Base-by-base conservation (phyloP, 1,140 invertebrate species). In the Zaprionus capensis region DNA sequence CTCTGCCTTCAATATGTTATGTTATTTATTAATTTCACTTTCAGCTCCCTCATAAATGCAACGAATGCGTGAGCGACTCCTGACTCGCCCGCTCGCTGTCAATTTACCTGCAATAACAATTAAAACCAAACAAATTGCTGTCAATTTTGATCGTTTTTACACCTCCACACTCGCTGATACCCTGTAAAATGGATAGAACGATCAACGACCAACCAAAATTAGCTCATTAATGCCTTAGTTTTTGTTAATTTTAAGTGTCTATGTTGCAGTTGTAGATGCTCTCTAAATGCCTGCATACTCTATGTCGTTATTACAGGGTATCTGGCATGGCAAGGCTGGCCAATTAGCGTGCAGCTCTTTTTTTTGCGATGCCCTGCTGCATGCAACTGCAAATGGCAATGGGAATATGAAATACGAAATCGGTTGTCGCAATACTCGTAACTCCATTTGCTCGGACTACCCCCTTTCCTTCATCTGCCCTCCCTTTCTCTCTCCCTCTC, bases 81-180 rank as follows among this genome's bases (percentile, higher is more conserved):
- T 14, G 36, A 53, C 58, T 61, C 36, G 57, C 24, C 71, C 56
- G 49, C 69, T 70, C n/a, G 38, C 57, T 63, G 51, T 73, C 70
- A 67, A 51, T 67, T 67, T 34, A 57, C 41, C 55, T 56, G 53
- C 59, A 62, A 70, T 65, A 77, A 80, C 81, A 76, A 83, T 83
- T 80, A 83, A 77, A 76, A 82, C 61, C 20, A 69, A 71, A 62
- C 68, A 81, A 83, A 84, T 84, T 83, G 82, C 56, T 70, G 74
- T 81, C 81, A 83, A 80, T 77, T 80, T 67, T 77, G 67, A 83
- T 62, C 22, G 53, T 58, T 49, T 28, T 46, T 46, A 22, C 24
- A 22, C 49, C n/a, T 36, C 12, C 34, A 22, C 46, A 24, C 67
- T 36, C n/a, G 51, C 65, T 72, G 26, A 53, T 56, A 28, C 53